Evolutionary conservation across 1,140 invertebrate species (phyloP).

Genomic region (Aphis gossypii): DNA sequence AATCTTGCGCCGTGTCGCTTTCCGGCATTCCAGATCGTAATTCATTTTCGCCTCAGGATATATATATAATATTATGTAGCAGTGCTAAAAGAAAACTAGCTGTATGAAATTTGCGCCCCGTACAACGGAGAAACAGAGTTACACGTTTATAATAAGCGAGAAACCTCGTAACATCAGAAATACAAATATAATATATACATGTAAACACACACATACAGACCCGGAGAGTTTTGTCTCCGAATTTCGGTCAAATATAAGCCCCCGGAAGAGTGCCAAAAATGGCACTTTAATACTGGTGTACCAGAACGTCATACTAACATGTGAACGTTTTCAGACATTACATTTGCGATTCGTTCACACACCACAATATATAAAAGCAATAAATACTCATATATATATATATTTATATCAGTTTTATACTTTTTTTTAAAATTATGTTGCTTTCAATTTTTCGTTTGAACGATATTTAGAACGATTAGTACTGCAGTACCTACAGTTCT

Average conservation of each 20-base stretch:
- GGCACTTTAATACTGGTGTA: background rate
- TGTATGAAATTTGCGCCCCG: background rate
- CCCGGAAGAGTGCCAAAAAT: conserved; percentile 25
- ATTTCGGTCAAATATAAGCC: conserved; percentile 24
- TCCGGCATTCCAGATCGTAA: conserved; percentile 57
- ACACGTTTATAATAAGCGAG: conserved; percentile 35
- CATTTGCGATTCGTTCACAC: background rate
- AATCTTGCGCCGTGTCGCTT: conserved; percentile 56
- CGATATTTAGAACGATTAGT: too few species aligned
- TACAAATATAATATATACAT: background rate
- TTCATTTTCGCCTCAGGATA: conserved; percentile 52
- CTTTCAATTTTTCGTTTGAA: background rate
- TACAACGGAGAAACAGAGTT: conserved; percentile 15
- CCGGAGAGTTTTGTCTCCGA: background rate
- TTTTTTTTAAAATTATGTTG: background rate
- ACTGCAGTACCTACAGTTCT: too few species aligned
- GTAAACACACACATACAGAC: background rate
- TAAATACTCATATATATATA: background rate
- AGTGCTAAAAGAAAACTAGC: conserved; percentile 44
- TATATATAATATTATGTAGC: background rate
- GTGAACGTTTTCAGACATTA: conserved; percentile 5
- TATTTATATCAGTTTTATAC: background rate
- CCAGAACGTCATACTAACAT: background rate
- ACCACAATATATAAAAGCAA: background rate
- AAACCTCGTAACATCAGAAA: background rate